Evolutionary conservation across 1,140 invertebrate genomes (phyloP).

Genomic region (Achroia grisella): DNA sequence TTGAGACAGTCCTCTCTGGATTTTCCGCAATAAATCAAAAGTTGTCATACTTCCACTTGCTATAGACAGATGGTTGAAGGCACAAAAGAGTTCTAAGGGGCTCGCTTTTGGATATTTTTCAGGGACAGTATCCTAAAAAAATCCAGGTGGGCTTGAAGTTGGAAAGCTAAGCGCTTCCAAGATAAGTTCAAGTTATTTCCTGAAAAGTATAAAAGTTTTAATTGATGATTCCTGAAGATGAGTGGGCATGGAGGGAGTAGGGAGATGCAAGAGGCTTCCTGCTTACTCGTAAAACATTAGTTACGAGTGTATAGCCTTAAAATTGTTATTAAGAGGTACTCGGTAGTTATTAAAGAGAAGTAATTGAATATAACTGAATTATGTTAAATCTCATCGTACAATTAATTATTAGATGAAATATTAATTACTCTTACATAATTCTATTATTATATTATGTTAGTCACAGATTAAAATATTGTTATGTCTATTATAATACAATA

Average conservation of each 20-base stretch:
- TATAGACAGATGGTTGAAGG: neutral
- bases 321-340: neutral
- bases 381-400: too few species aligned
- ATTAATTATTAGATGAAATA: too few species aligned
- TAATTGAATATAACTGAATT: neutral
- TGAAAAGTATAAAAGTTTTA: slow-evolving; percentile 34
- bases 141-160: slow-evolving; percentile 18
- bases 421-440: too few species aligned
- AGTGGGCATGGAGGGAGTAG: slow-evolving; percentile 12
- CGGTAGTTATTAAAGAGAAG: too few species aligned
- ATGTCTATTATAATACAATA: too few species aligned
- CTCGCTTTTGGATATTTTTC: neutral
- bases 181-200: slow-evolving; percentile 31
- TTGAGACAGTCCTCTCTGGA: neutral
- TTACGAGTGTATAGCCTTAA: neutral
- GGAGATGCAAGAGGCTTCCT: neutral
- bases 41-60: slow-evolving; percentile 1
- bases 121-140: slow-evolving; percentile 2
- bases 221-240: slow-evolving; percentile 22
- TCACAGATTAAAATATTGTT: too few species aligned
- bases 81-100: neutral
- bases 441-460: too few species aligned
- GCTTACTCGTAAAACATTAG: too few species aligned
- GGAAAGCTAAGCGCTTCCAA: slow-evolving; percentile 15
- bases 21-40: slow-evolving; percentile 1